Evolutionary conservation across 2,113 vertebrate species (phyloP).

Genomic region (Entelurus aequoreus): DNA sequence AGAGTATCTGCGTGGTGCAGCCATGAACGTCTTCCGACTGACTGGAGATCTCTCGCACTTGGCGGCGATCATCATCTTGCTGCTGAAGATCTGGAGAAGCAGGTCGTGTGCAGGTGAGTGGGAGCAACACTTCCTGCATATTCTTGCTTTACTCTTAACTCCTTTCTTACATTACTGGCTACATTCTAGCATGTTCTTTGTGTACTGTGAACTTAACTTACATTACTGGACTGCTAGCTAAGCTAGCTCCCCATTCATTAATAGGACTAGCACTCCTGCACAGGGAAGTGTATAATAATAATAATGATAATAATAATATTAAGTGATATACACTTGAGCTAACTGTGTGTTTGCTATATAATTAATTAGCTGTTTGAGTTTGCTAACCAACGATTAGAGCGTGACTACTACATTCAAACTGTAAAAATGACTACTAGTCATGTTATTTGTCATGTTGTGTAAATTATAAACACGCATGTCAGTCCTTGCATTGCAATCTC

Average conservation of each 20-base stretch:
- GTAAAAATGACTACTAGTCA: too few relatives aligned
- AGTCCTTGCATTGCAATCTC: neutral
- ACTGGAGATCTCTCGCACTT: constrained; percentile 92
- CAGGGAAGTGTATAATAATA: neutral
- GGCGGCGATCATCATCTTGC: constrained; percentile 94
- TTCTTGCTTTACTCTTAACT: too few relatives aligned
- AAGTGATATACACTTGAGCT: neutral
- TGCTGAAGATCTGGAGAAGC: constrained; percentile 96
- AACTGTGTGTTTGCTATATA: neutral
- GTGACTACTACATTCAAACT: too few relatives aligned
- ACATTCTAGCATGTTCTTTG: neutral
- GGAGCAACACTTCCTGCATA: neutral
- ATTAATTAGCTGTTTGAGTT: neutral
- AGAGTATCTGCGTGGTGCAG: neutral
- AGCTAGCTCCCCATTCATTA: constrained; percentile 35
- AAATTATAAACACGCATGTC: too few relatives aligned
- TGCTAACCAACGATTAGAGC: too few relatives aligned
- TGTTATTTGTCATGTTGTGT: too few relatives aligned
- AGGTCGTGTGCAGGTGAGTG: constrained; percentile 91
- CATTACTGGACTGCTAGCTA: constrained; percentile 11
- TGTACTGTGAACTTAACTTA: neutral
- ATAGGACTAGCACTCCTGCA: constrained; percentile 8
- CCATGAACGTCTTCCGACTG: constrained; percentile 92
- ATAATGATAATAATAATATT: neutral
- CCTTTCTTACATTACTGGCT: too few relatives aligned